Evolutionary conservation across 2,888 invertebrate species (phyloP), one percentile per base, ranked within the genome.

Genomic region (Caenorhabditis plicata): DNA sequence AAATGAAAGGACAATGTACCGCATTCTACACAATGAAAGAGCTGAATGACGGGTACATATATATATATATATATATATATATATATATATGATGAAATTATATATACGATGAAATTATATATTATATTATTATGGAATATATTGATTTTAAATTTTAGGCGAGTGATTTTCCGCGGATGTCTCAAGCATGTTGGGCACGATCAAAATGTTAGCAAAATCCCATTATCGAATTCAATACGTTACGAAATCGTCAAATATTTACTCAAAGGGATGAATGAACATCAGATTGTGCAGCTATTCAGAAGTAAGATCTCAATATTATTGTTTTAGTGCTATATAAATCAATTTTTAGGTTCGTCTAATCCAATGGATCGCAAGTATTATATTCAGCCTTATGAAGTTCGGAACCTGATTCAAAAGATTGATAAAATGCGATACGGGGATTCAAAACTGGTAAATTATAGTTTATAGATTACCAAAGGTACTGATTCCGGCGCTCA

Each of bases 381-480:
- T 17, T 64, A 60, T 33, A 36, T 71, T n/a, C 71, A 71, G 47
- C 45, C 43, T 9, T 71, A 71, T 47, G 71, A 71, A 48, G 61
- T 71, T 19, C 41, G 68, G 8, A 68, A 64, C 35, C 45, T 68
- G 11, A 38, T 38, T 1, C 39, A 29, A 15, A 68, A 68, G 27
- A 49, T 67, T 4, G 49, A 45, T 2, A 39, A 31, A 15, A 22
- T 17, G 32, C 33, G 17, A 33, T 17, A 33, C 25, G n/a, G 33
- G 5, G n/a, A 4, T 4, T 17, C 7, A 33, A 33, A 13, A 33
- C n/a, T 5, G n/a, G 33, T 17, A 33, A 33, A 29, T 8, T 20
- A 25, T 40, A 8, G 22, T 40, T 40, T n/a, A 9, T 25, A 9
- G 22, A 39, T n/a, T 39, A 22, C n/a, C n/a, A n/a, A n/a, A n/a